Base-by-base conservation (phyloP, 2,797 vertebrate genomes). In the Mus spretus region DNA sequence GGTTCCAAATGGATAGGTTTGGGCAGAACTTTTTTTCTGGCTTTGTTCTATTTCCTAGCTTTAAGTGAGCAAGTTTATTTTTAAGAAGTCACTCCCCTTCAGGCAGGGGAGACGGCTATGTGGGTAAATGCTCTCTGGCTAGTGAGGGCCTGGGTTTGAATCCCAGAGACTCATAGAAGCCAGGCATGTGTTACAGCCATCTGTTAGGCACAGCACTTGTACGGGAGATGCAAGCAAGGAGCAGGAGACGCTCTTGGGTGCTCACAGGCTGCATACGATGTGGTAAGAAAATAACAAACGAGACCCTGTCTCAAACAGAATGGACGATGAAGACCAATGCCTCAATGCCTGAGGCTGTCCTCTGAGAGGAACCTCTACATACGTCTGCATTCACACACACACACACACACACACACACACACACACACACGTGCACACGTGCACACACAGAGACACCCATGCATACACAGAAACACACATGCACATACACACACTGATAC, bases 1-100 rank as follows among this genome's bases (percentile, higher is more conserved):
- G 15, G 2, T 31, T 22, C 11, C n/a, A 31, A 70, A 28, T 15
- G 22, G n/a, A 1, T 4, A 20, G 53, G 13, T 44, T 75, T 93
- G 13, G 8, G 4, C 57, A 13, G 22, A 11, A 67, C 55, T 4
- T 40, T 40, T 50, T 37, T 61, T 92, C 44, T 89, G 75, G 55
- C 53, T 67, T 86, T 75, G 44, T 78, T 67, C n/a, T 24, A 53
- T 88, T 90, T 80, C 63, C 28, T 6, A 57, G 8, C 59, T 92
- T 70, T 89, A 78, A 96, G 78, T 44, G 44, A 26, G 15, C 83
- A 67, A 72, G 67, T 53, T 65, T 72, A 44, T 84, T 86, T 95
- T 92, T 31, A 5, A 72, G 63, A 83, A 83, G 70, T 82, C 34
- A 79, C 14, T 24, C 57, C 53, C 47, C n/a, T 74, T 75, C 24